phyloP scores from a whole-genome alignment of 2,888 invertebrate species.

The Acanthosepion lycidas region DNA sequence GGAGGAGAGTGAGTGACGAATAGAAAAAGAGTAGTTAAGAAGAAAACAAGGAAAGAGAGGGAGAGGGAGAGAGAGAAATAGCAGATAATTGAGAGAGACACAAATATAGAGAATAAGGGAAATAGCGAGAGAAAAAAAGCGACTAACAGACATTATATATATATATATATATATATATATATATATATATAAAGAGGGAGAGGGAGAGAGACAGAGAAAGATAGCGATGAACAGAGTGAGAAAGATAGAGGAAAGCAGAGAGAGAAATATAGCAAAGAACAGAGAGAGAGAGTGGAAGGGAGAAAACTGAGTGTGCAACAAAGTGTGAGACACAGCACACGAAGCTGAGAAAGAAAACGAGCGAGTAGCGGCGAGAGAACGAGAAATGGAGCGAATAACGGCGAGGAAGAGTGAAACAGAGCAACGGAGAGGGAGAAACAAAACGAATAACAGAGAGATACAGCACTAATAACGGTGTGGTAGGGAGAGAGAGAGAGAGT shows the following conservation, averaged over 20 bases:
- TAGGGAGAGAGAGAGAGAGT: background rate
- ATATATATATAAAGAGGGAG: no score
- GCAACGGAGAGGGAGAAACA: no score
- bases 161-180: no score
- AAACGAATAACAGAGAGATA: background rate
- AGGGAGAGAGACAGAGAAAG: no score
- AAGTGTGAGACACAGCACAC: background rate
- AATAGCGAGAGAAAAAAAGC: background rate
- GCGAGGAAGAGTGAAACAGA: no score
- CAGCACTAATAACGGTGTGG: background rate
- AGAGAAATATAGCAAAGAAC: background rate
- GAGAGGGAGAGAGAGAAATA: background rate
- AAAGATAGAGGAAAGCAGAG: no score
- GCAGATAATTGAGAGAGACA: background rate
- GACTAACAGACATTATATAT: no score
- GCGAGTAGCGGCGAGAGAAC: no score
- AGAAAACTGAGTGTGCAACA: no score
- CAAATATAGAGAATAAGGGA: background rate
- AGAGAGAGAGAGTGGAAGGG: background rate
- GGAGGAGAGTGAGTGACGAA: background rate
- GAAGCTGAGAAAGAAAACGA: background rate
- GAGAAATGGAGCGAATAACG: background rate
- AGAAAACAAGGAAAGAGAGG: background rate
- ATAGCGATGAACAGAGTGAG: no score
- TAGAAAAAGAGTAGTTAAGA: rapidly evolving